phyloP scores from a whole-genome alignment of 2,888 invertebrate species.

The Lordiphosa fenestrarum region DNA sequence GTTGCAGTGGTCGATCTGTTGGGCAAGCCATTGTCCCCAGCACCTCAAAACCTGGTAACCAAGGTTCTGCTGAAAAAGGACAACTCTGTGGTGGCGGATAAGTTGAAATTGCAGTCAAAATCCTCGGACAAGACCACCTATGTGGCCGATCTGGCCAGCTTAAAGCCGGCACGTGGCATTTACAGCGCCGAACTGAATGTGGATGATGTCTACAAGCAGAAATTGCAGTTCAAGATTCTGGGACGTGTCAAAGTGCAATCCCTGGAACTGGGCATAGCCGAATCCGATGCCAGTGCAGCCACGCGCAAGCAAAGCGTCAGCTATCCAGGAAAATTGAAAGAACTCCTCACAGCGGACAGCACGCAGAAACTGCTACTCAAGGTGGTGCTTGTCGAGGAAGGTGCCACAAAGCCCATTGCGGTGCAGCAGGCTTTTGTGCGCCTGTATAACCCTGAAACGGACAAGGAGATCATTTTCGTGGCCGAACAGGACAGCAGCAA shows the following conservation, averaged over 20 bases:
- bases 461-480: constrained; percentile 95
- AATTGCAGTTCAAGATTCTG: constrained; percentile 85
- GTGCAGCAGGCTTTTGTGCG: constrained; percentile 94
- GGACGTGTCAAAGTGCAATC: constrained; percentile 88
- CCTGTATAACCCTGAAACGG: constrained; percentile 84
- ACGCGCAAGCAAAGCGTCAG: constrained; percentile 88
- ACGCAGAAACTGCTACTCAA: constrained; percentile 93
- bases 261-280: constrained; percentile 92
- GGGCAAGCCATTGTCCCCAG: constrained; percentile 84
- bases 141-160: constrained; percentile 87
- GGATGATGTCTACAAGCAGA: constrained; percentile 83
- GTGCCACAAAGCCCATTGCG: constrained; percentile 83
- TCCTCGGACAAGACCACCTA: constrained; percentile 86
- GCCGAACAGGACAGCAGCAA: constrained; percentile 91
- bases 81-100: constrained; percentile 83
- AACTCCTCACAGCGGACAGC: constrained; percentile 90
- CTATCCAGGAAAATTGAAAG: constrained; percentile 86
- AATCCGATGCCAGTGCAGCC: constrained; percentile 93
- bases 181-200: constrained; percentile 91
- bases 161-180: constrained; percentile 90
- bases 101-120: constrained; percentile 84
- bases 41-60: constrained; percentile 62
- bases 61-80: constrained; percentile 81
- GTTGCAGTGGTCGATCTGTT: constrained; percentile 88
- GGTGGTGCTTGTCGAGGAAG: constrained; percentile 88